Percentiles rank a stretch among this genome's conserved stretches.
Evolutionary conservation across 2,113 vertebrate species (phyloP).

Genomic region (Callionymus lyra): DNA sequence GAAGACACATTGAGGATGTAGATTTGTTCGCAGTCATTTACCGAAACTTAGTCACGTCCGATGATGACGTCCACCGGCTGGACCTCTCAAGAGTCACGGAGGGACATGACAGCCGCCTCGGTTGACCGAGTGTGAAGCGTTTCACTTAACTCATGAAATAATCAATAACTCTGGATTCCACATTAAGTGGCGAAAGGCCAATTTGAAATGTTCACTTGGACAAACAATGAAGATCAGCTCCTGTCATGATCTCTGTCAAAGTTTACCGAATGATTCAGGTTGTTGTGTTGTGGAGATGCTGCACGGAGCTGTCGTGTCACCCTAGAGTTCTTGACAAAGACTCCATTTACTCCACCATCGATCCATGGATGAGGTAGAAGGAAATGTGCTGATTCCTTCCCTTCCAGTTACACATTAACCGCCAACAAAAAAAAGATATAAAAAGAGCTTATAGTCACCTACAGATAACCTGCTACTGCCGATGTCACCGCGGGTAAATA

Average conservation of each 20-base stretch:
- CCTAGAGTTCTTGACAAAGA: constrained; percentile 49
- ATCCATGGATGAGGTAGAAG: constrained; percentile 48
- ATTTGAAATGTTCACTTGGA: constrained; percentile 35
- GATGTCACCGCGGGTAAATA: constrained; percentile 50
- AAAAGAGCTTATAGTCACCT: constrained; percentile 52
- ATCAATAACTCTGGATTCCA: constrained; percentile 66
- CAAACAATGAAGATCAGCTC: constrained; percentile 19
- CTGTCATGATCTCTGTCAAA: constrained; percentile 5
- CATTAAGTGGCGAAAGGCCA: constrained; percentile 60
- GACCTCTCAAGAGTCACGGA: constrained; percentile 29
- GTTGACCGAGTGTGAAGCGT: constrained; percentile 65
- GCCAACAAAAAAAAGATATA: constrained; percentile 50
- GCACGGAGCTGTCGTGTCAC: constrained; percentile 5
- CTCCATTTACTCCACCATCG: constrained; percentile 51
- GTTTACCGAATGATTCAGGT: no score
- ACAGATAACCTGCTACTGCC: constrained; percentile 63
- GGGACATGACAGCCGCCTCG: constrained; percentile 53
- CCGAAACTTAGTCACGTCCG: constrained; percentile 1
- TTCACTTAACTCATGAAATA: constrained; percentile 69
- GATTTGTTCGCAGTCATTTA: background rate
- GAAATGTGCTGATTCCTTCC: constrained; percentile 65
- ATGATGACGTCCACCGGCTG: constrained; percentile 22
- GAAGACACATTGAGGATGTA: no score
- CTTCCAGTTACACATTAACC: constrained; percentile 67
- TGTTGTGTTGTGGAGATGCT: no score